phyloP scores from a whole-genome alignment of 2,888 invertebrate species.

The Caenorhabditis sp. region DNA sequence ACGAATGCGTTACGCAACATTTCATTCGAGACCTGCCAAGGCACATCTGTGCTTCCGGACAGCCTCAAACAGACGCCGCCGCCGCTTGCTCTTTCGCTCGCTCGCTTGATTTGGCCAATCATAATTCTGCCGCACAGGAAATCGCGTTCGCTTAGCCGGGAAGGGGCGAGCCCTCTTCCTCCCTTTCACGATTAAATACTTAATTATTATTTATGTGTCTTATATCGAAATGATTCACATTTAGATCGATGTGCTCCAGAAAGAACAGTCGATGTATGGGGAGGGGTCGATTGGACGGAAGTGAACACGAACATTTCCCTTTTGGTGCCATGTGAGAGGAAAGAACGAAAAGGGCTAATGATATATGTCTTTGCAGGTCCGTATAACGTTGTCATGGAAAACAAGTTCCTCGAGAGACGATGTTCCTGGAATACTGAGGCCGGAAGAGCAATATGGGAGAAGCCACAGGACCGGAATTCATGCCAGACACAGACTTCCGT shows the following conservation, averaged over 20 bases:
- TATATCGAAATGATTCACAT: constrained; percentile 35
- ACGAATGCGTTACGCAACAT: constrained; percentile 45
- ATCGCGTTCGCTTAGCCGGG: constrained; percentile 3
- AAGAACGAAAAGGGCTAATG: neutral
- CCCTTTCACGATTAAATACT: constrained; percentile 32
- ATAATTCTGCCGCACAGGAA: constrained; percentile 42
- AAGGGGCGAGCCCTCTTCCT: constrained; percentile 4
- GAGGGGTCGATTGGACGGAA: constrained; percentile 75
- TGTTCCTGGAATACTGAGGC: constrained; percentile 64
- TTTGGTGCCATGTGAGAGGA: constrained; percentile 47
- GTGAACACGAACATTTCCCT: constrained; percentile 59
- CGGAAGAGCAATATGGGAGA: constrained; percentile 62
- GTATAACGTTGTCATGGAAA: constrained; percentile 59
- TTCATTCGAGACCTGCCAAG: constrained; percentile 1
- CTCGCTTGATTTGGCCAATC: constrained; percentile 49
- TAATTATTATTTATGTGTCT: constrained; percentile 46
- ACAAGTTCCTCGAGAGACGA: constrained; percentile 50
- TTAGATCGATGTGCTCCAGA: constrained; percentile 71
- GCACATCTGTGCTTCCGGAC: constrained; percentile 42
- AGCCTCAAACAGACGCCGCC: constrained; percentile 35
- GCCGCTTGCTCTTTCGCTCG: constrained; percentile 23
- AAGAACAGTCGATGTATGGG: constrained; percentile 72
- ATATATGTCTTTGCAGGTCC: constrained; percentile 47
- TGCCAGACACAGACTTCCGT: constrained; percentile 72
- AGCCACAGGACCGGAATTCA: constrained; percentile 51